Base-by-base conservation (phyloP, 92 coral and sea anemone species). In the Pocillopora meandrina region DNA sequence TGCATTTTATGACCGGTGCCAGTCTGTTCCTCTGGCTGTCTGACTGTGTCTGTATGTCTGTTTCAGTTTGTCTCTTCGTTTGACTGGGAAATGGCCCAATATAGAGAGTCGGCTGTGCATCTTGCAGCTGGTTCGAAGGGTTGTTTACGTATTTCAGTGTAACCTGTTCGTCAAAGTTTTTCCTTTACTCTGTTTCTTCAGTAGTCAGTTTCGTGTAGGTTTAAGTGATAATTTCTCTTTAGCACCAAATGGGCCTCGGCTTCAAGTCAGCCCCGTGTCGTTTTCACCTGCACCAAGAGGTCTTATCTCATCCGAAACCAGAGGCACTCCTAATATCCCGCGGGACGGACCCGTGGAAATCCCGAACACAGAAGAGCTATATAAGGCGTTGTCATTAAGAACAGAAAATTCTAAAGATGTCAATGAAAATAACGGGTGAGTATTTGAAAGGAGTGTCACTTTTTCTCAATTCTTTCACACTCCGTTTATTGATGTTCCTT, bases 281-380 rank as follows among this genome's bases (percentile, higher is more conserved):
- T 96, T 94, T 80, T 94, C 95, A 42, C 96, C 98, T 14, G 98
- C 98, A 13, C 98, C 98, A 26, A 83, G 93, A 52, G 86, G 63
- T 65, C 84, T 69, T 26, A 73, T 59, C 49, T 58, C 60, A 42
- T 76, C 83, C 83, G 66, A 80, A 80, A 19, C 84, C 72, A 74
- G 79, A 66, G 72, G 73, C 76, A 68, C 89, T 78, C 66, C 82
- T 78, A 34, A 87, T 33, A 61, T 88, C 72, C 94, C 93, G 82
- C 93, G 97, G 86, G 95, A 95, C 12, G 94, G 94, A 56, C 93
- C 93, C 78, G 67, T 92, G 9, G 72, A 86, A 47, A 92, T 91
- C 61, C 99, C 99, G 71, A 90, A 91, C 74, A 96, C 99, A 56
- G 93, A 87, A 56, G 98, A 96, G 68, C 92, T 96, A n/a, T 96